Evolutionary conservation across 2,113 vertebrate species (phyloP), one percentile per base, ranked within the genome.

Genomic region (Chlorodrepanis virens): DNA sequence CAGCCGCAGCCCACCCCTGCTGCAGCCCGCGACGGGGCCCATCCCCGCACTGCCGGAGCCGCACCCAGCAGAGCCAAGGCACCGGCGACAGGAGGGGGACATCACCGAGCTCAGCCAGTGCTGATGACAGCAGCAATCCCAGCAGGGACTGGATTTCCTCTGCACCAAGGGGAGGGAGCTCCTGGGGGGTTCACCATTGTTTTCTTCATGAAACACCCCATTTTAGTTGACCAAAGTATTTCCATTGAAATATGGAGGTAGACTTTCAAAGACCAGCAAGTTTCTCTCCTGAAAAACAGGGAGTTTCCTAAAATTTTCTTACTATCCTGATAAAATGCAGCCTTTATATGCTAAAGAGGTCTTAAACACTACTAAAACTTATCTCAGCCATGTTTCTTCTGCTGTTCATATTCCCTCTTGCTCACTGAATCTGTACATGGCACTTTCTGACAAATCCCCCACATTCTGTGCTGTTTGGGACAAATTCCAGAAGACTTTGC

Each of bases 131-230:
- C 60, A 67, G 80, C 84, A 28, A 6, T 4, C 54, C 59, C 23
- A 31, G 59, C 54, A 69, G 7, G 5, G 21, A 44, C 3, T 29
- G 54, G 17, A 76, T n/a, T 39, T 52, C 67, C 85, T 50, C n/a
- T 47, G 28, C 33, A 14, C 14, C 17, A 44, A 49, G 33, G 23
- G 29, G 33, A 22, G 31, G 7, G 69, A 70, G 72, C 56, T 14
- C 18, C 57, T 68, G 7, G 4, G 17, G 3, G 2, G 8, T 20
- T 84, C 65, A 61, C 47, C 33, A 20, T 2, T 60, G 16, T 18
- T 68, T 35, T 52, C n/a, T 33, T 44, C 54, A 22, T 1, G 5
- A 80, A 87, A 61, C 52, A 78, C 6, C 8, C 0, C 0, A 63
- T 45, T 49, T n/a, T 35, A 29, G 52, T 72, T 40, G 92, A 45